Base-by-base conservation (phyloP, 2,888 invertebrate species). In the Lypha dubia region DNA sequence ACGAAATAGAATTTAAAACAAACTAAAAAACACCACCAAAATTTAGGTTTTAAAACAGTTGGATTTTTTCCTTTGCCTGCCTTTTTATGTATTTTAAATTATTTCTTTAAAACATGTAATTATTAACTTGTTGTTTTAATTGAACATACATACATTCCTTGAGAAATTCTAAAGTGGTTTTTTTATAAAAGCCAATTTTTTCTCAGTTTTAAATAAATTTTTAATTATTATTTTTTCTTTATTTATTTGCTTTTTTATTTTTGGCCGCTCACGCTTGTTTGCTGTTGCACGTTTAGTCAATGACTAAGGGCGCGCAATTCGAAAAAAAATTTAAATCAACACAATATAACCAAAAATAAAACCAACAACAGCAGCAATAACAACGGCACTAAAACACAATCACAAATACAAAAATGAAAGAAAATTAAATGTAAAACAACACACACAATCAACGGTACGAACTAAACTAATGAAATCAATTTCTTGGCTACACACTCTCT, bases 281-380 rank as follows among this genome's bases (percentile, higher is more conserved):
- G 76, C 79, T 83, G 79, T 73, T 85, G 80, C 90, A 90, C 90
- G 90, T 90, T 90, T 90, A 90, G 90, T 91, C 89, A 89, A 89
- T 90, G 90, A 90, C 90, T 91, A 90, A 90, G 90, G 90, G 91
- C 91, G 90, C 89, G 90, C 88, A 89, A 90, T 91, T 90, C 90
- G 90, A 91, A 90, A 90, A 89, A 81, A 89, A 90, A 90, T 90
- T 88, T 89, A 91, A 90, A 89, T 90, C 90, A 90, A 86, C 86
- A 87, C 60, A 76, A 73, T 65, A 83, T 79, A 86, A 76, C 83
- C 80, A 86, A 86, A 73, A 77, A 73, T 51, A 77, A 76, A 76
- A 77, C 32, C 65, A 82, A 63, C 76, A 60, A 51, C 60, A 82
- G 56, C 76, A 60, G 24, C 51, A 70, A 51, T n/a, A n/a, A n/a